Base-by-base conservation (phyloP, 1,140 invertebrate genomes). In the Ganaspis sp. region DNA sequence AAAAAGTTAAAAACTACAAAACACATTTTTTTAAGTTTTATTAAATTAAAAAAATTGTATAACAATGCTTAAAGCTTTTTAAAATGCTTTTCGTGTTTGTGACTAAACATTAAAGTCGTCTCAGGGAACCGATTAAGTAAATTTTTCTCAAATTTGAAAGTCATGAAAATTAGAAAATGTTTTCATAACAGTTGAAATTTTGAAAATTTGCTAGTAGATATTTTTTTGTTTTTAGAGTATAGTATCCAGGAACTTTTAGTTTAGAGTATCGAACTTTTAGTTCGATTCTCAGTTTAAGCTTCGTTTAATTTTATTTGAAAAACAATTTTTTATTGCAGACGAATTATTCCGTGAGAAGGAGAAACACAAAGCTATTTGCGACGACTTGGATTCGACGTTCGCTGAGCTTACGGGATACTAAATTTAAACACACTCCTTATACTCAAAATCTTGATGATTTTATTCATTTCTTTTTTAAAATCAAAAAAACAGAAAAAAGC, bases 341-440 rank as follows among this genome's bases (percentile, higher is more conserved):
- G 95, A 96, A 89, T 94, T 98, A 88, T 95, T 97, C 93, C 94
- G 95, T 92, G 96, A 98, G 94, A 98, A 98, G 94, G 96, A 98
- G 93, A 97, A 98, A 94, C 98, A 98, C 94, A 97, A 97, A 94
- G 94, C 95, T 91, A 95, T 99, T 92, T 96, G 97, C 92, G 97
- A 98, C 91, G 98, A 99, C 93, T 97, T 99, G 95, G 98, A 99
- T 93, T 96, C 97, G 91, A 99, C 98, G 88, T 97, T 99, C 93
- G 95, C 95, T 90, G 96, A 96, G 93, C 93, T 96, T 92, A 95
- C 94, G 89, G 95, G 94, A 94, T 95, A 95, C 93, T 95, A 96
- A 95, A 93, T 87, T 81, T 69, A 64, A 38, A 80, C 69, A 80
- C 77, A 77, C 83, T 80, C 23, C 23, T 64, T 29, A 29, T 12